A percentile compares a stretch with the other conserved stretches of the same genome.
These are phyloP conservation scores for Synanceia verrucosa DNA, from an alignment of 2,797 vertebrate genomes.

Conservation along the genomic window DNA sequence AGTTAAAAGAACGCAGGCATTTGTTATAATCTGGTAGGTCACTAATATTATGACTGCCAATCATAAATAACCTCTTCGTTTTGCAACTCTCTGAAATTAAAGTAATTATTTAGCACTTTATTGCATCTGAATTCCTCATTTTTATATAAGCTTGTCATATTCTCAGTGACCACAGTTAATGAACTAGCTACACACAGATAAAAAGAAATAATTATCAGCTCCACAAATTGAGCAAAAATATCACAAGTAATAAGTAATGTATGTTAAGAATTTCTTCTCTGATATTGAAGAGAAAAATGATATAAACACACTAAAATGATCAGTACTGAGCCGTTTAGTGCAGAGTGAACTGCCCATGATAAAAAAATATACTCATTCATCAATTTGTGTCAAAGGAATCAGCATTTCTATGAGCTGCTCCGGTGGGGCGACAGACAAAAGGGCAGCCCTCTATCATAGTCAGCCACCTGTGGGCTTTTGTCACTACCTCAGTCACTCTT, in stretches of 20 bases:
- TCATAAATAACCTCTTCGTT: not conserved
- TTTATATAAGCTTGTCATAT: not conserved
- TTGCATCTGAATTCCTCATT: not conserved
- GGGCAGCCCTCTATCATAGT: conserved; percentile 67
- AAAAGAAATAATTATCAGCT: not conserved
- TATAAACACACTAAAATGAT: not conserved
- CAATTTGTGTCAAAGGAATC: conserved; percentile 40
- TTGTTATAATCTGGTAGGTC: not conserved
- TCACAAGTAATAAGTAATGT: not conserved
- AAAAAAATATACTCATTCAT: conserved; percentile 11
- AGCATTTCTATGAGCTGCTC: conserved; percentile 30
- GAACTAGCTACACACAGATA: not conserved
- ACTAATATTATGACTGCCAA: not conserved
- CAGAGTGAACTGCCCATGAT: not conserved
- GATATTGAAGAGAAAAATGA: not conserved
- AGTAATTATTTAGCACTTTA: not conserved
- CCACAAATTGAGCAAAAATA: not conserved
- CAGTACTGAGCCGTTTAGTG: not conserved
- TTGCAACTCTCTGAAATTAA: not conserved
- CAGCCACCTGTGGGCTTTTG: conserved; percentile 68
- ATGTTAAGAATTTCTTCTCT: not conserved
- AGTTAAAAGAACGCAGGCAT: not conserved
- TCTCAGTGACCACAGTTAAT: not conserved
- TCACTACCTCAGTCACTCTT: conserved; percentile 48
- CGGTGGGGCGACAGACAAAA: conserved; percentile 54